These are phyloP conservation scores for Liopterus haemorrhoidalis DNA, from an alignment of 2,888 invertebrate species.

Conservation along the genomic window DNA sequence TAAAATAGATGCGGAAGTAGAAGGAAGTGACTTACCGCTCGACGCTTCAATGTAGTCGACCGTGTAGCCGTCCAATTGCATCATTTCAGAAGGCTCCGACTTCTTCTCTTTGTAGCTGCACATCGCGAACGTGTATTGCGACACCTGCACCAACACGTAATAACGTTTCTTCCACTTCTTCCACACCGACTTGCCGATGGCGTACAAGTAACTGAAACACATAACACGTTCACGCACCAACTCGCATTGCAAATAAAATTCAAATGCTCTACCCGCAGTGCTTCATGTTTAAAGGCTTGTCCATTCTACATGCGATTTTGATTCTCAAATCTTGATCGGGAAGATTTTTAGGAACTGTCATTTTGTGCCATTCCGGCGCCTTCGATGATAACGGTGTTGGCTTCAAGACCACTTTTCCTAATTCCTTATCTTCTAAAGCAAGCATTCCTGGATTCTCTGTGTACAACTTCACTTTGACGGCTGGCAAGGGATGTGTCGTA, in stretches of 20 bases:
- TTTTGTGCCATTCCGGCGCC: constrained; percentile 96
- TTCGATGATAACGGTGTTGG: constrained; percentile 84
- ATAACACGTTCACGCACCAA: background rate
- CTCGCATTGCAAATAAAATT: background rate
- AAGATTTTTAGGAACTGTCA: constrained; percentile 90
- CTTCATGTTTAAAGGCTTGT: constrained; percentile 98
- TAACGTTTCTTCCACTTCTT: constrained; percentile 99
- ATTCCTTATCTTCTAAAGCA: constrained; percentile 97
- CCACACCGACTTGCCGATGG: constrained; percentile 96
- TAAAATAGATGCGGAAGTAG: no score
- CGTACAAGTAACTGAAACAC: constrained; percentile 67
- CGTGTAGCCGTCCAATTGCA: constrained; percentile 98
- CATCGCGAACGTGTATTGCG: constrained; percentile 99
- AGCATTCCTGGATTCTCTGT: constrained; percentile 97
- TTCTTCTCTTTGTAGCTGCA: constrained; percentile 99
- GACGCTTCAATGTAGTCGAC: constrained; percentile 98
- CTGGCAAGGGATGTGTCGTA: constrained; percentile 93
- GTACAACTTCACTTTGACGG: constrained; percentile 95
- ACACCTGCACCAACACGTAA: constrained; percentile 97
- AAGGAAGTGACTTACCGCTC: constrained; percentile 60
- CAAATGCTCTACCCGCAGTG: constrained; percentile 86
- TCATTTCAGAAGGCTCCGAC: constrained; percentile 98
- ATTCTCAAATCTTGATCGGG: constrained; percentile 94
- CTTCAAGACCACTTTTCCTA: constrained; percentile 85
- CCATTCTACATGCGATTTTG: constrained; percentile 96